A percentile compares a stretch with the other conserved stretches of the same genome.
These are phyloP conservation scores for Drosophila biarmipes DNA, from an alignment of 1,140 invertebrate genomes.

Conservation along the genomic window DNA sequence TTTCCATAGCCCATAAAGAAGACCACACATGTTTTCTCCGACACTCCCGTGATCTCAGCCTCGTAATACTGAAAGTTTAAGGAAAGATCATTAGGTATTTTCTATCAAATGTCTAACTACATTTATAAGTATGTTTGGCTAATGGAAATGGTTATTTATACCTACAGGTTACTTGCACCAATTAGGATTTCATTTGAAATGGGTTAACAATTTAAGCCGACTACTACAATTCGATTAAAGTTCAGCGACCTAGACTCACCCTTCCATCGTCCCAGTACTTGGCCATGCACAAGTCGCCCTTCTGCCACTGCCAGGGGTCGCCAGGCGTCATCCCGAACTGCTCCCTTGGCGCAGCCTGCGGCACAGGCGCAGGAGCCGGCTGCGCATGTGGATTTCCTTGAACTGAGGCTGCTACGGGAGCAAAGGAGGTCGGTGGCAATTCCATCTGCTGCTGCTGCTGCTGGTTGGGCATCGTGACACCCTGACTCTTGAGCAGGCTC, in stretches of 20 bases:
- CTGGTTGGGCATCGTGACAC: slow-evolving; percentile 28
- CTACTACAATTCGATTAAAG: background rate
- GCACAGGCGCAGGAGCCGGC: slow-evolving; percentile 1
- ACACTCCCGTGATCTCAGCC: slow-evolving; percentile 91
- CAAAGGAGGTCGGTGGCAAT: slow-evolving; percentile 4
- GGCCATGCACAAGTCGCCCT: slow-evolving; percentile 93
- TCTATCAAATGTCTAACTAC: background rate
- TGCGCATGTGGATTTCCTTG: slow-evolving; percentile 28
- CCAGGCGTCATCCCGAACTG: slow-evolving; percentile 48
- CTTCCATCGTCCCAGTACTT: slow-evolving; percentile 97
- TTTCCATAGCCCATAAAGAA: slow-evolving; percentile 95
- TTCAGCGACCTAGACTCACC: slow-evolving; percentile 85
- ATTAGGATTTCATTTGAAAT: too few species aligned
- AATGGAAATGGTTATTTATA: too few species aligned
- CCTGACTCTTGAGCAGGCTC: slow-evolving; percentile 84
- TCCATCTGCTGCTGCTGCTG: slow-evolving; percentile 13
- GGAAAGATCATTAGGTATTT: background rate
- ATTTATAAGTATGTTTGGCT: too few species aligned
- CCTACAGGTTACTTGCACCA: too few species aligned
- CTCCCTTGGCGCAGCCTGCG: slow-evolving; percentile 23
- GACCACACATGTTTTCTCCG: slow-evolving; percentile 92
- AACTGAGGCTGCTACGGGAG: slow-evolving; percentile 2
- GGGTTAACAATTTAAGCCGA: too few species aligned
- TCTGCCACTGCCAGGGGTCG: slow-evolving; percentile 87
- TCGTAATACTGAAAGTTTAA: slow-evolving; percentile 90